phyloP scores from a whole-genome alignment of 2,113 vertebrate species.

The Hyaena hyaena region DNA sequence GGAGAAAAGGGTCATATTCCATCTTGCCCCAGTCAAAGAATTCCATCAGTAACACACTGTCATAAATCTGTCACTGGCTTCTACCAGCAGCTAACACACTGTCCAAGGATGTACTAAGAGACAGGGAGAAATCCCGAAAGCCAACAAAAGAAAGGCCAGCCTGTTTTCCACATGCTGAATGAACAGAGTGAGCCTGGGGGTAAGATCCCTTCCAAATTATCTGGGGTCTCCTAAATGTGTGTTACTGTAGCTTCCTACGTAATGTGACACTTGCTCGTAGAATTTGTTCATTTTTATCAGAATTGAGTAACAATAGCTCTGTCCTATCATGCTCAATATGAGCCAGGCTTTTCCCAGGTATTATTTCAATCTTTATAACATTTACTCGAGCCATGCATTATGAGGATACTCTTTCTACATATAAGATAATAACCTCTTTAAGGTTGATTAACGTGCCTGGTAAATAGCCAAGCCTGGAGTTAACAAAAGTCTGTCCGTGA shows the following conservation, averaged over 20 bases:
- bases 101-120: neutral
- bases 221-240: neutral
- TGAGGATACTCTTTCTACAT: neutral
- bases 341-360: neutral
- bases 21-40: slow-evolving; percentile 63
- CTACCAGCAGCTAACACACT: neutral
- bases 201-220: neutral
- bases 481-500: neutral
- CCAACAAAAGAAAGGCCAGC: neutral
- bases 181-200: neutral
- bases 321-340: neutral
- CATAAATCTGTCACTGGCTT: slow-evolving; percentile 38
- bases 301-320: neutral
- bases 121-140: neutral
- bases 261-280: neutral
- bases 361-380: neutral
- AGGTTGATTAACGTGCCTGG: neutral
- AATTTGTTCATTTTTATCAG: neutral
- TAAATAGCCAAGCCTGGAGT: neutral
- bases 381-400: neutral
- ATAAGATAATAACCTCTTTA: too few relatives aligned
- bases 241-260: neutral
- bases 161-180: neutral
- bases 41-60: slow-evolving; percentile 39
- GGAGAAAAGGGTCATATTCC: slow-evolving; percentile 68